phyloP scores from a whole-genome alignment of 2,888 invertebrate species.

The Bimastos eiseni region DNA sequence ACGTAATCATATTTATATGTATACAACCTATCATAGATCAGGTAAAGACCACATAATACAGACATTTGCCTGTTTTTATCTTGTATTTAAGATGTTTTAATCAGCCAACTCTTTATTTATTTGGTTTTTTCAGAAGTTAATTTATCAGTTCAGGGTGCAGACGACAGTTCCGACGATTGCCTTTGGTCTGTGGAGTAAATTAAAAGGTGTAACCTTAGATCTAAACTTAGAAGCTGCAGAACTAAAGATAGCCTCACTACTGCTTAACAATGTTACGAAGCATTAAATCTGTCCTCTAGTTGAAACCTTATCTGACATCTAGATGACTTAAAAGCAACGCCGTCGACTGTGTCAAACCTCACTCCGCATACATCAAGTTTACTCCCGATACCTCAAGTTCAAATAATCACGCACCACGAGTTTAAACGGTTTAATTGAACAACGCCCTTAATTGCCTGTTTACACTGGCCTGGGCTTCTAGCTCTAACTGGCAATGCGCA shows the following conservation, averaged over 20 bases:
- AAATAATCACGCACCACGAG: not conserved
- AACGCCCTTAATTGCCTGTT: not conserved
- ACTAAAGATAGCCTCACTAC: too few species aligned
- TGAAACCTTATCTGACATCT: not conserved
- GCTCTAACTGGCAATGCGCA: not conserved
- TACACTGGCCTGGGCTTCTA: not conserved
- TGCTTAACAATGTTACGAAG: not conserved
- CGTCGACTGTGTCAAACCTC: not conserved
- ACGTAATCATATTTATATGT: not conserved
- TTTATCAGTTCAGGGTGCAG: not conserved
- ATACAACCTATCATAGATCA: not conserved
- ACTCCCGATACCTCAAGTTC: not conserved
- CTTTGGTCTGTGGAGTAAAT: not conserved
- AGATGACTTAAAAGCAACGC: not conserved
- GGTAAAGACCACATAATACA: not conserved
- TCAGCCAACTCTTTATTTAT: not conserved
- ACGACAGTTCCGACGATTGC: not conserved
- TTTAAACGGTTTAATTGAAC: not conserved
- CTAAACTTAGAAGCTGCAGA: not conserved
- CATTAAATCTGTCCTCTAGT: not conserved
- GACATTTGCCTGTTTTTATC: not conserved
- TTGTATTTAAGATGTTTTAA: not conserved
- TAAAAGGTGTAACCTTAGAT: not conserved
- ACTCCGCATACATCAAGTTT: not conserved
- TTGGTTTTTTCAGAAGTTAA: not conserved